Evolutionary conservation across 2,113 vertebrate species (phyloP).

Genomic region (Pimephales promelas): DNA sequence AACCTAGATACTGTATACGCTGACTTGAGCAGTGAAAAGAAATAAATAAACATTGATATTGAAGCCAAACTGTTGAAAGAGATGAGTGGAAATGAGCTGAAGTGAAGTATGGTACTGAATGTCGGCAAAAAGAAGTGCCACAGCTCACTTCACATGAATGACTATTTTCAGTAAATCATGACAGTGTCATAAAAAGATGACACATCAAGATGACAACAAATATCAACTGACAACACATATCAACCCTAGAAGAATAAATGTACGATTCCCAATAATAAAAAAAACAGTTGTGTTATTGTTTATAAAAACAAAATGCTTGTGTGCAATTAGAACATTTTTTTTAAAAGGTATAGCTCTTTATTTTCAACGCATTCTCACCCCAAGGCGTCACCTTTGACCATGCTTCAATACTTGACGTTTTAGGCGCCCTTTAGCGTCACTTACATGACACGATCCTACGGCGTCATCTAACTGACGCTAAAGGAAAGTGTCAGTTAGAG

Average conservation of each 20-base stretch:
- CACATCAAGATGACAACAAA: too few species aligned
- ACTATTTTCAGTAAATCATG: background rate
- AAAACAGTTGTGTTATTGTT: background rate
- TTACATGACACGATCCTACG: too few species aligned
- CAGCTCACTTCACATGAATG: background rate
- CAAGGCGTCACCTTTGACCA: too few species aligned
- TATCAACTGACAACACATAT: too few species aligned
- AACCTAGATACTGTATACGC: background rate
- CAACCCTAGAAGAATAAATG: too few species aligned
- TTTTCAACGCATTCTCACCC: too few species aligned
- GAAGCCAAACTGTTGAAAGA: background rate
- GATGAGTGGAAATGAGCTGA: background rate
- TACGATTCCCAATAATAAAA: background rate
- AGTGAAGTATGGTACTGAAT: background rate
- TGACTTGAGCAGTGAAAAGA: background rate
- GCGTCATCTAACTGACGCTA: too few species aligned
- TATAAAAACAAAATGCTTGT: background rate
- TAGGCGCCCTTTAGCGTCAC: too few species aligned
- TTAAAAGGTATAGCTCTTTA: too few species aligned
- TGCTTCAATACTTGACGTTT: too few species aligned
- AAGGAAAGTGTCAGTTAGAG: too few species aligned
- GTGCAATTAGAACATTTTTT: background rate
- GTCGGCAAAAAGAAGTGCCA: background rate
- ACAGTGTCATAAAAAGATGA: background rate
- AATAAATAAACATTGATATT: background rate